These are phyloP conservation scores for Noctua pronuba DNA, from an alignment of 2,888 invertebrate species.

Conservation along the genomic window DNA sequence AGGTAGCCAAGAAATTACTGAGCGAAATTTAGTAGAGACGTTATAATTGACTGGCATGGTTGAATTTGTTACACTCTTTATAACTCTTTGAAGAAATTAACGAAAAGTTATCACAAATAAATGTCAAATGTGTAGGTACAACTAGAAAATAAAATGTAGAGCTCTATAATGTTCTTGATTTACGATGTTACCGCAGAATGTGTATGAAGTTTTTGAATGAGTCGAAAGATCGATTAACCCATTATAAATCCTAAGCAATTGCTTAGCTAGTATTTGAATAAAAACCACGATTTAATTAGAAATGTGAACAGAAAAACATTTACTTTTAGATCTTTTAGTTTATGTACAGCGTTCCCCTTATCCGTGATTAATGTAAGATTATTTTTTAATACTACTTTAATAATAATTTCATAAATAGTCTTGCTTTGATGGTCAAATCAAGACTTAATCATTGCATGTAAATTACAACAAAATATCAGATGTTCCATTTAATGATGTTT, in stretches of 20 bases:
- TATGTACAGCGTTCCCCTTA: neutral
- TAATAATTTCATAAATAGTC: neutral
- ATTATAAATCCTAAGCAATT: neutral
- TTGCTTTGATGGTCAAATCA: neutral
- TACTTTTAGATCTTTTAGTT: neutral
- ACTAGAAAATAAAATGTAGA: conserved; percentile 26
- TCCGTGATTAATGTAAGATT: neutral
- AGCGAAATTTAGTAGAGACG: conserved; percentile 38
- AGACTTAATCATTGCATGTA: neutral
- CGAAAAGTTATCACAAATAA: conserved; percentile 40
- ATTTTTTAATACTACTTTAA: neutral
- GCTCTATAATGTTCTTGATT: conserved; percentile 23
- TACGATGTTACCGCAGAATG: neutral
- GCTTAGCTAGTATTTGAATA: neutral
- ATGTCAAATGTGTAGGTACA: conserved; percentile 28
- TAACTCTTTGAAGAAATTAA: conserved; percentile 32
- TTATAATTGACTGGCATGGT: conserved; percentile 31
- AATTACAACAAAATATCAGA: conserved; percentile 9
- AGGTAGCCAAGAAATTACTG: conserved; percentile 31
- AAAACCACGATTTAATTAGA: neutral
- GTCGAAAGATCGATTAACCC: neutral
- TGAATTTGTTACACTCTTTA: conserved; percentile 26
- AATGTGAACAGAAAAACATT: neutral
- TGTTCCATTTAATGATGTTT: neutral
- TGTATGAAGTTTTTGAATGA: neutral